Base-by-base conservation (phyloP, 1,140 invertebrate genomes). In the Samia ricini region DNA sequence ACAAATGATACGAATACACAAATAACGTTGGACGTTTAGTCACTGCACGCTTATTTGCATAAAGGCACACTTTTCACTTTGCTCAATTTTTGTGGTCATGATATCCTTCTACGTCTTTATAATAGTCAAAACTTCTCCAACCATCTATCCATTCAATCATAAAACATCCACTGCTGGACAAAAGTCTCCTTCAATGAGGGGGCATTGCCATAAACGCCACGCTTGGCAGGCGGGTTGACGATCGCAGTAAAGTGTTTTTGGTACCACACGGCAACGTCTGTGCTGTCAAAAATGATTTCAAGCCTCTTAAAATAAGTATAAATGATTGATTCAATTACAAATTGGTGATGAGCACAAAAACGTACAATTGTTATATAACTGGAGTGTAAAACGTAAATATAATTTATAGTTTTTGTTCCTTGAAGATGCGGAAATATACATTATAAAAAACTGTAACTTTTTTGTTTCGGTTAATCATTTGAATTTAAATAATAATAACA, bases 1-100 rank as follows among this genome's bases (percentile, higher is more conserved):
- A 57, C 63, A 74, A 77, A 77, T 75, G 76, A 75, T 77, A 73
- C 72, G 57, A 73, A 75, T 77, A 72, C 66, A 65, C 61, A 18
- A 36, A 42, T 56, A 69, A 71, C 68, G 12, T 22, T 57, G 63
- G 68, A 63, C 59, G 60, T 56, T 70, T 61, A 64, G 64, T 68
- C 63, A 59, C 61, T 70, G 64, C n/a, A 33, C 15, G 15, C 55
- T 56, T 56, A 62, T 64, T 64, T 63, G 57, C 50, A 65, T 56
- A 68, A 63, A 57, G 60, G 59, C 62, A 66, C 12, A 15, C 33
- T 10, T 15, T 42, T 42, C 15, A 15, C n/a, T 42, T 42, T 42
- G 33, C 33, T 15, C 33, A 15, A 12, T 42, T 42, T 12, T 42
- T 42, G 12, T 15, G 10, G 33, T 42, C 33, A 42, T 42, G 12